Evolutionary conservation across 2,888 invertebrate species (phyloP), one percentile per base, ranked within the genome.

Genomic region (Latrodectus hesperus): DNA sequence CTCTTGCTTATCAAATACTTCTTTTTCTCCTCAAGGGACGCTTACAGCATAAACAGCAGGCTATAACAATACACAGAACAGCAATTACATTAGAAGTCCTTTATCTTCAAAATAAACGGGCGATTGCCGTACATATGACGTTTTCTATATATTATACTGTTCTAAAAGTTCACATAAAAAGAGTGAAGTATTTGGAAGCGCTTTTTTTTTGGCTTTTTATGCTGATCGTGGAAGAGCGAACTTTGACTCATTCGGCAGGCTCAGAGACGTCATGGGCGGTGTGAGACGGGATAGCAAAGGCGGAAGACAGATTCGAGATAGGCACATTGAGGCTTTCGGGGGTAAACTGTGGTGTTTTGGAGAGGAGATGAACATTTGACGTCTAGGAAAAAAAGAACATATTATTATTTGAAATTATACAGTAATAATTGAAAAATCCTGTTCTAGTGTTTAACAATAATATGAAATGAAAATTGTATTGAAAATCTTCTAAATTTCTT

Each of bases 171-270:
- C 71, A 67, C 52, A 73, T 38, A 79, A 53, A 72, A 80, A 38
- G 72, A 82, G 8, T n/a, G 86, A 87, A 87, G 86, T 87, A 87
- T 87, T 87, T 82, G 86, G 67, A 81, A 81, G 81, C 10, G 60
- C 60, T 9, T 16, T 60, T 12, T n/a, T 17, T 16, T 64, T n/a
- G 76, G 49, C 76, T 80, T 75, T 70, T 38, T 38, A 38, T 38
- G 38, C 38, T 38, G 38, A 38, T 38, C 64, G 80, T 80, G 71
- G 80, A 80, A 75, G 71, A 86, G 85, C 76, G 85, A 55, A 49
- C 65, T 81, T 87, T 71, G 14, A 16, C 22, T 82, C 55, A 87
- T 80, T 81, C 86, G 74, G 73, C 72, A 49, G 65, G 55, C 17
- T 77, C 77, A 67, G 81, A 67, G 72, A 26, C 65, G 70, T 81